Evolutionary conservation across 2,113 vertebrate species (phyloP).

Genomic region (Amia ocellicauda): DNA sequence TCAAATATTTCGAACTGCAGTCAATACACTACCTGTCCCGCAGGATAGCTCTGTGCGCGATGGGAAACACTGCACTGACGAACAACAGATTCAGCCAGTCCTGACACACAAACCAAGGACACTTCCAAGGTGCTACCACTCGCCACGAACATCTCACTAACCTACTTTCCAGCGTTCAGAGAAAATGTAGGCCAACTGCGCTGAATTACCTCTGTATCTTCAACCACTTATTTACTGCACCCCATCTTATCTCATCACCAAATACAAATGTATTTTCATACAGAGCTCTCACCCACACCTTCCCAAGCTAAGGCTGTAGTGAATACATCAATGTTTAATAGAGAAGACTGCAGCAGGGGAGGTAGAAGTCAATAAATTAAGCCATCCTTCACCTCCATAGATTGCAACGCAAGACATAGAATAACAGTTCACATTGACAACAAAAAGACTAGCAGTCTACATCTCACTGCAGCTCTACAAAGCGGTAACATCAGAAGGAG

Average conservation of each 20-base stretch:
- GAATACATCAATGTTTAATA: conserved; percentile 11
- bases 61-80: neutral
- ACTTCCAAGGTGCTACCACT: neutral
- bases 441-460: too few species aligned
- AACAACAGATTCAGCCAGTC: conserved; percentile 10
- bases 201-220: neutral
- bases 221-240: neutral
- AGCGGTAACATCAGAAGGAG: too few species aligned
- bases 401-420: conserved; percentile 3
- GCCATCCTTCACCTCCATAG: conserved; percentile 3
- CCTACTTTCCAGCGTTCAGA: neutral
- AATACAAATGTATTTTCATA: too few species aligned
- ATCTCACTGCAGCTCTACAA: too few species aligned
- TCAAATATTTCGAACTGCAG: too few species aligned
- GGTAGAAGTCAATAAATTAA: neutral
- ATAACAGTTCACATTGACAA: neutral
- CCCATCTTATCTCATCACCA: too few species aligned
- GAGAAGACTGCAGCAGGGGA: neutral
- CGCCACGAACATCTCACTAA: neutral
- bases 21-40: too few species aligned
- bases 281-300: conserved; percentile 8
- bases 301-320: neutral
- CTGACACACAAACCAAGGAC: neutral
- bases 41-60: too few species aligned
- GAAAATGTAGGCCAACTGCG: neutral